Conservation (phyloP, 2,888 invertebrate species). For the Pheosia tremula region DNA sequence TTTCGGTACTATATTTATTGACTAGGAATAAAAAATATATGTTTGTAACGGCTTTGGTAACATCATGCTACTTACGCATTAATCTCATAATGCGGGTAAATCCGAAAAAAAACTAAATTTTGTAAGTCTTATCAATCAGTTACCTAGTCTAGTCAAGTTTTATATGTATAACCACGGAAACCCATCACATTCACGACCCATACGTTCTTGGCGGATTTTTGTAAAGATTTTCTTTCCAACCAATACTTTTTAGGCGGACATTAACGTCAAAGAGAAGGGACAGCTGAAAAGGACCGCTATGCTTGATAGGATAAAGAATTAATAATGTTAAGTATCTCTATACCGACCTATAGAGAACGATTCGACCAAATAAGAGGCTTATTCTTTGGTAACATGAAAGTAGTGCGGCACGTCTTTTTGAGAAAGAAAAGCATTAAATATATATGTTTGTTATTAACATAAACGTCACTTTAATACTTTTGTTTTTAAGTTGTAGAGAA, state of each 20-base stretch:
- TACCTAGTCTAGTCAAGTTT: neutral
- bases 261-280: slow-evolving; percentile 50
- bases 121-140: too few species aligned
- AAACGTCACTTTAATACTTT: too few species aligned
- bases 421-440: neutral
- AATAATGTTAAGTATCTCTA: slow-evolving; percentile 58
- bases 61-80: too few species aligned
- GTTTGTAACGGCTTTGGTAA: too few species aligned
- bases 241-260: slow-evolving; percentile 36
- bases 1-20: neutral
- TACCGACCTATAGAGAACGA: slow-evolving; percentile 28
- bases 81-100: too few species aligned
- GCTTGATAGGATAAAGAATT: slow-evolving; percentile 52
- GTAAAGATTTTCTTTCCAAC: slow-evolving; percentile 29
- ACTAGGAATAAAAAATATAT: too few species aligned
- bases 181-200: neutral
- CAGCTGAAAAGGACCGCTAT: slow-evolving; percentile 43
- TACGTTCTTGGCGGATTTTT: slow-evolving; percentile 9
- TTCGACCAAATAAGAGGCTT: slow-evolving; percentile 38
- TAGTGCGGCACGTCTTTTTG: slow-evolving; percentile 20
- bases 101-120: too few species aligned
- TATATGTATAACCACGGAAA: neutral
- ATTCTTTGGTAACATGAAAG: slow-evolving; percentile 39
- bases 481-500: neutral
- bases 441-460: neutral